phyloP scores from a whole-genome alignment of 2,797 vertebrate genomes.

The Melopsittacus undulatus region DNA sequence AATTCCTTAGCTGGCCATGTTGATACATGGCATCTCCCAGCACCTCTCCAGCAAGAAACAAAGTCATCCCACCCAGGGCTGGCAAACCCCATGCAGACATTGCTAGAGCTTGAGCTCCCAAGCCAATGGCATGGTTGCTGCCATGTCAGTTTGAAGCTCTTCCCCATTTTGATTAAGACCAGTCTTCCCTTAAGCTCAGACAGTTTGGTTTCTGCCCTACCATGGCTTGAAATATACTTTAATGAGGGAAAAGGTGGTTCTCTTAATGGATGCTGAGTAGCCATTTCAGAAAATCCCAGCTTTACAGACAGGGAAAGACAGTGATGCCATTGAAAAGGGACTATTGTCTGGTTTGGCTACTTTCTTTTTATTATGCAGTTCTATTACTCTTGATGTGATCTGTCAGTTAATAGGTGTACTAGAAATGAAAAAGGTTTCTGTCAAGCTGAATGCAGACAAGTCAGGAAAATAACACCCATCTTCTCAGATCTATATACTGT shows the following conservation, averaged over 20 bases:
- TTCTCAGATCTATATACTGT: not conserved
- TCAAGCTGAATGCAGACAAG: not conserved
- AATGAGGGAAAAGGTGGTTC: not conserved
- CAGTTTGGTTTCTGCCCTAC: not conserved
- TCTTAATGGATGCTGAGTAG: not conserved
- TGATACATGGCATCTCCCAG: not conserved
- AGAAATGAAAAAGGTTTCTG: not conserved
- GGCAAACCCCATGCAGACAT: not conserved
- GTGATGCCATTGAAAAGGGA: not conserved
- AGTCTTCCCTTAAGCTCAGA: not conserved
- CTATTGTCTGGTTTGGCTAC: not conserved
- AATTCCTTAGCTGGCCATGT: not conserved
- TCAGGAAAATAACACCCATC: not conserved
- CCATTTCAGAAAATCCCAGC: not conserved
- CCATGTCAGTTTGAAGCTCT: not conserved
- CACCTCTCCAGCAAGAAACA: not conserved
- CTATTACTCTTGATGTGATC: not conserved
- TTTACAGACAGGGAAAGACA: not conserved
- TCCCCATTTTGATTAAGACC: not conserved
- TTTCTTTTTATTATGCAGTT: slow-evolving; percentile 7
- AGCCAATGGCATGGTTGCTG: not conserved
- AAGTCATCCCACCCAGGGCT: not conserved
- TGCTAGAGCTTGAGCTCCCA: not conserved
- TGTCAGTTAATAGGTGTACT: not conserved
- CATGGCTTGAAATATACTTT: not conserved